These are phyloP conservation scores for Syrmaticus mikado DNA, from an alignment of 2,113 vertebrate genomes.

Conservation along the genomic window DNA sequence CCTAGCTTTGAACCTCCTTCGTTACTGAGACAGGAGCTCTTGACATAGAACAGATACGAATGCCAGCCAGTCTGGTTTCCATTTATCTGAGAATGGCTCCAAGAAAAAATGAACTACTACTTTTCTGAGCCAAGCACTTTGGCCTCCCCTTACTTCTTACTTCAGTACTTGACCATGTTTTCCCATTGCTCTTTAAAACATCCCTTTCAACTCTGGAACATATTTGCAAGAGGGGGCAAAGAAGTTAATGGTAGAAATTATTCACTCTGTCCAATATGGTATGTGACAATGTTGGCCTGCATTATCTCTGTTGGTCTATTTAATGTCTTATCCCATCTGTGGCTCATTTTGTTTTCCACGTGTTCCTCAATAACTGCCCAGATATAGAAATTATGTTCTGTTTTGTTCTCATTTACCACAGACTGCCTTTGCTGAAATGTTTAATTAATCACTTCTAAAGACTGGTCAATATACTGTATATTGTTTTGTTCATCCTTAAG, in stretches of 20 bases:
- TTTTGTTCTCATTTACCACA: fast-evolving
- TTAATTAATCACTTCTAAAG: not conserved
- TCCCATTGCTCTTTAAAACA: not conserved
- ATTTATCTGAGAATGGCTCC: not conserved
- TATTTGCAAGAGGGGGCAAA: not conserved
- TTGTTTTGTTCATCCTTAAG: not conserved
- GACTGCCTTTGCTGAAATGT: not conserved
- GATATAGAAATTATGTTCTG: not conserved
- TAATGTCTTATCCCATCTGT: not conserved
- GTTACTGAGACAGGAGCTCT: not conserved
- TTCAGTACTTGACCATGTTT: not conserved
- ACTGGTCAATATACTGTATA: not conserved
- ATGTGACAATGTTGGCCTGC: not conserved
- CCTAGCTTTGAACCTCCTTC: not conserved
- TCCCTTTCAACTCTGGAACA: not conserved
- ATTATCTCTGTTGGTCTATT: not conserved
- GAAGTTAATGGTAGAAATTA: not conserved
- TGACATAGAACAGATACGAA: not conserved
- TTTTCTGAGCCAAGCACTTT: not conserved
- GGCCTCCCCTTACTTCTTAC: not conserved
- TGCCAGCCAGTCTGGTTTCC: not conserved
- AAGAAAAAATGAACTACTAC: not conserved
- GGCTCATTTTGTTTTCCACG: not conserved
- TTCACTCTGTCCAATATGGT: not conserved
- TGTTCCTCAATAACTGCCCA: not conserved